phyloP scores from a whole-genome alignment of 2,797 vertebrate species.

The Nannoperca australis region DNA sequence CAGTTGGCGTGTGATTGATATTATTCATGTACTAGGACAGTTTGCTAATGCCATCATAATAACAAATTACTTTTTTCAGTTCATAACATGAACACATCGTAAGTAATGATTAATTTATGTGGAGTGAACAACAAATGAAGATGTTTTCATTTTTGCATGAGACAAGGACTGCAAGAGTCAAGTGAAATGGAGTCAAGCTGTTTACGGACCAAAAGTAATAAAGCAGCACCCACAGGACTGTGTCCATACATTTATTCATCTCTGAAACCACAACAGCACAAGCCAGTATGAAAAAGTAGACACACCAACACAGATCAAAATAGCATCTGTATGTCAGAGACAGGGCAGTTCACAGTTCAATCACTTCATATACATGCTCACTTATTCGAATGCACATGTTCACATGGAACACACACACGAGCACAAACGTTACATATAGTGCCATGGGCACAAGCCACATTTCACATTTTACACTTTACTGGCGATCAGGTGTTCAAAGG shows the following conservation, averaged over 20 bases:
- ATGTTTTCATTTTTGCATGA: conserved; percentile 54
- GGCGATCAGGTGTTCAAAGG: conserved; percentile 17
- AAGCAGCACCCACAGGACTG: conserved; percentile 45
- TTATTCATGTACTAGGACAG: neutral
- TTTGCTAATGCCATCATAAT: neutral
- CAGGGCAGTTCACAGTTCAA: conserved; percentile 16
- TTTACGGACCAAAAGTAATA: conserved; percentile 71
- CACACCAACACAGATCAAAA: conserved; percentile 46
- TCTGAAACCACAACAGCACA: conserved; percentile 54
- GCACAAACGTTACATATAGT: conserved; percentile 29
- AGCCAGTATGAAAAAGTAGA: conserved; percentile 35
- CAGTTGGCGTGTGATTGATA: neutral
- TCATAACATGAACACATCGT: neutral
- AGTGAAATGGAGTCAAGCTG: conserved; percentile 58
- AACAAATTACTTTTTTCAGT: neutral
- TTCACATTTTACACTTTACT: conserved; percentile 56
- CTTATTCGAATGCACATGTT: conserved; percentile 31
- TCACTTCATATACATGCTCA: conserved; percentile 17
- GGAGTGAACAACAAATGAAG: conserved; percentile 39
- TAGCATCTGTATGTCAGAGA: conserved; percentile 46
- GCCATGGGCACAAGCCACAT: conserved; percentile 25
- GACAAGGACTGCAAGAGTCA: conserved; percentile 22
- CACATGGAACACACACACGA: conserved; percentile 30
- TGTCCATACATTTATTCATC: conserved; percentile 68
- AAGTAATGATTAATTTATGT: neutral